phyloP scores from a whole-genome alignment of 1,140 invertebrate species.

The Pseudobourletiella spinata region DNA sequence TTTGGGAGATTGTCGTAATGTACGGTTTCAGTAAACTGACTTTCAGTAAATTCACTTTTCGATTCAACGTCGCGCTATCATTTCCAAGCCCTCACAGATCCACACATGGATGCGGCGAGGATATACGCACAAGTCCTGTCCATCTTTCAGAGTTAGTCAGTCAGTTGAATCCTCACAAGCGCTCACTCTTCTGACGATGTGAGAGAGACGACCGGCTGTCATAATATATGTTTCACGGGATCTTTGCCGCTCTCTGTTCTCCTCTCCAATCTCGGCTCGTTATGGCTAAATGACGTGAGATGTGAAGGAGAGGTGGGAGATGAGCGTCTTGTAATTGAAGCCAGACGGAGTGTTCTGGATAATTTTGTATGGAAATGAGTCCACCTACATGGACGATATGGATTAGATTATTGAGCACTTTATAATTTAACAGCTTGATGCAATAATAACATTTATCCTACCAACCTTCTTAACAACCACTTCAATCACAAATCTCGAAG shows the following conservation, averaged over 20 bases:
- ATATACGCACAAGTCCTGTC: no score
- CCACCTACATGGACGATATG: conserved; percentile 14
- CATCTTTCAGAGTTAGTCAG: no score
- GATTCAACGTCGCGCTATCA: no score
- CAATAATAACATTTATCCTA: conserved; percentile 6
- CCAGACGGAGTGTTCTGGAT: not conserved
- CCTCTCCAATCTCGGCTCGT: not conserved
- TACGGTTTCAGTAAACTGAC: no score
- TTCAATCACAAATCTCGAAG: not conserved
- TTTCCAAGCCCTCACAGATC: no score
- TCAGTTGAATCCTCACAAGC: no score
- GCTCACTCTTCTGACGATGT: no score
- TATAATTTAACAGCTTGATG: conserved; percentile 9
- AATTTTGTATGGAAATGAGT: conserved; percentile 15
- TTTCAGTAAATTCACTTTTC: no score
- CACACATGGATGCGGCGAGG: no score
- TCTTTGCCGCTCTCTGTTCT: not conserved
- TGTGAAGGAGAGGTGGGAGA: not conserved
- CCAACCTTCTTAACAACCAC: not conserved
- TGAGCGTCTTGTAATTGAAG: conserved; percentile 10
- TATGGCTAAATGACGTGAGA: conserved; percentile 14
- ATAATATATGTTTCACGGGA: not conserved
- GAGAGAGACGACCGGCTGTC: not conserved
- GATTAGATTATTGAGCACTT: conserved; percentile 11
- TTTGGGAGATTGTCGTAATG: no score